Evolutionary conservation across 2,113 vertebrate species (phyloP).

Genomic region (Muscicapa adusta): DNA sequence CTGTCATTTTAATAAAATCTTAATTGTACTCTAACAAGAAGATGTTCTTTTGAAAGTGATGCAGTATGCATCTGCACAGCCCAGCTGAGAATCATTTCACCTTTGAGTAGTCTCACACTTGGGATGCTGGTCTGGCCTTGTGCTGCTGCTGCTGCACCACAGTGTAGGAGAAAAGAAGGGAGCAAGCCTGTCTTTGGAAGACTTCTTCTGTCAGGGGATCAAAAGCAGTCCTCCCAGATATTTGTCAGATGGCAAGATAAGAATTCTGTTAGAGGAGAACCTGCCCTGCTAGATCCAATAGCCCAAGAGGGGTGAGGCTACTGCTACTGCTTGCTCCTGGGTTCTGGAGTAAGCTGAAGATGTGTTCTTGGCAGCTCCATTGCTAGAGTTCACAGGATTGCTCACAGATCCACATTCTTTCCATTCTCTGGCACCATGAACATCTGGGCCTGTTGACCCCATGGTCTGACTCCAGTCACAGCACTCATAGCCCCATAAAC

Average conservation of each 20-base stretch:
- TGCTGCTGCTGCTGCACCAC: not conserved
- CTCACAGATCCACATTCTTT: rapidly evolving
- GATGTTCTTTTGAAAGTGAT: constrained; percentile 28
- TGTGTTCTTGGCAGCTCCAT: not conserved
- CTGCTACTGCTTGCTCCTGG: not conserved
- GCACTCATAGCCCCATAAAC: not conserved
- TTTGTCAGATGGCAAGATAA: not conserved
- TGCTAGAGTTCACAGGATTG: not conserved
- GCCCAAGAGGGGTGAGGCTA: not conserved
- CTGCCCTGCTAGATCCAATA: not conserved
- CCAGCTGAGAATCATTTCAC: not conserved
- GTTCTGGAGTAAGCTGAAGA: not conserved
- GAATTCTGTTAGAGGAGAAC: not conserved
- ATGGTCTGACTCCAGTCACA: not conserved
- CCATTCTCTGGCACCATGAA: not conserved
- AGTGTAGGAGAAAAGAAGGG: not conserved
- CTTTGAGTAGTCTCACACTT: not conserved
- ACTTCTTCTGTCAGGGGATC: not conserved
- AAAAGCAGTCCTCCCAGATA: not conserved
- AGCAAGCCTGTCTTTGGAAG: not conserved
- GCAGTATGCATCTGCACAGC: not conserved
- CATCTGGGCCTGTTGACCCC: not conserved
- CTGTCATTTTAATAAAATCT: constrained; percentile 48
- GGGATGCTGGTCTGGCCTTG: not conserved
- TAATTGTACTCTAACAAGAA: constrained; percentile 31